Percentiles rank a stretch among this genome's conserved stretches.
Conservation (phyloP, 2,888 invertebrate genomes). For the Tipula helvola region DNA sequence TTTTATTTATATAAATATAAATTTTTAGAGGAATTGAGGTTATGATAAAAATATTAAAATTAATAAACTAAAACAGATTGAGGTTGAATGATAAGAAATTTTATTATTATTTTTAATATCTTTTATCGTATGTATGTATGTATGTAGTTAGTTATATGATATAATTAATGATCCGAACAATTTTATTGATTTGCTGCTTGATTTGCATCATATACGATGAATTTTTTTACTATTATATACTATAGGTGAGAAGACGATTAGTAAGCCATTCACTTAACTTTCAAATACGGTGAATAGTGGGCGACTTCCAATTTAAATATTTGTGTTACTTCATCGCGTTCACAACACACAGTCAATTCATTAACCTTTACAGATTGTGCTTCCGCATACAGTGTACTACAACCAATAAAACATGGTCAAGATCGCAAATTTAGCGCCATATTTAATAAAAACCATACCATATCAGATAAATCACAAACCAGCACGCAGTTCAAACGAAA, state of each 20-base stretch:
- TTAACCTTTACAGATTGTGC: not conserved
- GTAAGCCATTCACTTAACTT: not conserved
- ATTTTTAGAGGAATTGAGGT: not conserved
- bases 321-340: not conserved
- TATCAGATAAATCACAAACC: not conserved
- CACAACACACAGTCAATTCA: not conserved
- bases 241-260: not conserved
- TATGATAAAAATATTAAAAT: constrained; percentile 1
- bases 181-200: not conserved
- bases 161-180: not conserved
- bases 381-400: not conserved
- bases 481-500: not conserved
- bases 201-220: not conserved
- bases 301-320: not conserved
- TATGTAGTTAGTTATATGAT: not conserved
- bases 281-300: not conserved
- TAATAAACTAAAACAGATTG: not conserved
- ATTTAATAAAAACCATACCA: not conserved
- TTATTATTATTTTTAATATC: not conserved
- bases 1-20: not conserved
- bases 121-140: not conserved
- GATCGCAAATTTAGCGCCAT: not conserved
- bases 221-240: not conserved
- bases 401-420: not conserved
- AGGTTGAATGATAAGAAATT: not conserved